A percentile compares a stretch with the other conserved stretches of the same genome.
Conservation (phyloP, 2,797 vertebrate genomes). For the Gadopsis marmoratus region DNA sequence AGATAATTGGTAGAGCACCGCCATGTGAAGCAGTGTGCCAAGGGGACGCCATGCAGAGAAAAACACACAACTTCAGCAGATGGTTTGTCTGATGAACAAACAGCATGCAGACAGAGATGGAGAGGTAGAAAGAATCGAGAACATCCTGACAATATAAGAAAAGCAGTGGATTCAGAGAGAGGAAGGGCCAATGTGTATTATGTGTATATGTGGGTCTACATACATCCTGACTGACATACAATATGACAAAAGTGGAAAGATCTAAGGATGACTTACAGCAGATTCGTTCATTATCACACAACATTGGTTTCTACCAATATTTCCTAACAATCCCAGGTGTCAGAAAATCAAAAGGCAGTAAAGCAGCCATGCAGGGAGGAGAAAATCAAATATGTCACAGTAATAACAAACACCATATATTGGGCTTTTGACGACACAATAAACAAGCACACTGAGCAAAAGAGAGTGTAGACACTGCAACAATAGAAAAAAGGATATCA, state of each 20-base stretch:
- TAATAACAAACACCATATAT: slow-evolving; percentile 71
- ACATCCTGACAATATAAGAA: slow-evolving; percentile 45
- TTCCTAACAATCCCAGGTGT: slow-evolving; percentile 73
- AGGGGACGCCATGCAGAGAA: slow-evolving; percentile 71
- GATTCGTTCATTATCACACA: slow-evolving; percentile 78
- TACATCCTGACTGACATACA: slow-evolving; percentile 58
- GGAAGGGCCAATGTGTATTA: slow-evolving; percentile 30
- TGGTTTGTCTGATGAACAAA: slow-evolving; percentile 84
- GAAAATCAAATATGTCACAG: slow-evolving; percentile 76
- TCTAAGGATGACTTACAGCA: slow-evolving; percentile 72
- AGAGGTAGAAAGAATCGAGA: slow-evolving; percentile 45
- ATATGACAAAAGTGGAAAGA: slow-evolving; percentile 62
- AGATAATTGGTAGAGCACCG: slow-evolving; percentile 81
- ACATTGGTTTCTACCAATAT: slow-evolving; percentile 69
- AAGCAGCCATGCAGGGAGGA: slow-evolving; percentile 62
- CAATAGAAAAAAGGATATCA: slow-evolving; percentile 62
- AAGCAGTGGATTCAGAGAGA: slow-evolving; percentile 30
- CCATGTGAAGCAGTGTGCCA: slow-evolving; percentile 67
- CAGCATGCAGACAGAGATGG: slow-evolving; percentile 74
- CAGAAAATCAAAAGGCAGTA: slow-evolving; percentile 73
- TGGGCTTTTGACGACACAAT: slow-evolving; percentile 67
- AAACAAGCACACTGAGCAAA: slow-evolving; percentile 60
- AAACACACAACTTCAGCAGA: slow-evolving; percentile 84
- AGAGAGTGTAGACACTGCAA: slow-evolving; percentile 39
- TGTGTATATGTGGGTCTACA: slow-evolving; percentile 10